Percentiles rank a stretch among this genome's conserved stretches.
phyloP scores from a whole-genome alignment of 2,113 vertebrate genomes.

The Phrynosoma platyrhinos region DNA sequence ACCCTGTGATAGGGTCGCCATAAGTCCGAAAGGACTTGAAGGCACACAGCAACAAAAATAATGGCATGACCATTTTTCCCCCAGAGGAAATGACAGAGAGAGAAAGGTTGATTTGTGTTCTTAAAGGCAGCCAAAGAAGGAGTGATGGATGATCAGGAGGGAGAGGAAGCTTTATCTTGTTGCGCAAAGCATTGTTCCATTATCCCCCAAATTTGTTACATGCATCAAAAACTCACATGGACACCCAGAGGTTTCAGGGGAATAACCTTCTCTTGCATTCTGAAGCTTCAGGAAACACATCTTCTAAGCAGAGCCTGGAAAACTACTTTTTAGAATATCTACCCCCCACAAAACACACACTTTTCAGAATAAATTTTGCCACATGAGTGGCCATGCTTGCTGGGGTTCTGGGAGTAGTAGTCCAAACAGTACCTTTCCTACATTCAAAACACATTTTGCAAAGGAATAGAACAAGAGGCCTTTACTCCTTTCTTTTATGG shows the following conservation, averaged over 20 bases:
- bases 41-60: too few relatives aligned
- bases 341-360: too few relatives aligned
- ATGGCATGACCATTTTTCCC: neutral
- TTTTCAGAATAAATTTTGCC: too few relatives aligned
- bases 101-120: neutral
- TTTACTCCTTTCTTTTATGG: neutral
- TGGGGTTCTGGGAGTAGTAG: too few relatives aligned
- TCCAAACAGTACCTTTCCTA: too few relatives aligned
- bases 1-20: too few relatives aligned
- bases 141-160: rapidly evolving
- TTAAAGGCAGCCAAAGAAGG: neutral
- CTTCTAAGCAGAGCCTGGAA: neutral
- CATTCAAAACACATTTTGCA: neutral
- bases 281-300: neutral
- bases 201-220: neutral
- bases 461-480: neutral
- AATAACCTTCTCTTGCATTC: too few relatives aligned
- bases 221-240: neutral
- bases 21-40: too few relatives aligned
- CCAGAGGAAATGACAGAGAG: neutral
- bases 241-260: neutral
- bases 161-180: neutral
- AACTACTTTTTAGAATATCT: too few relatives aligned
- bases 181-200: neutral
- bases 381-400: too few relatives aligned